phyloP scores from a whole-genome alignment of 2,888 invertebrate genomes.

The Poecilus cupreus region DNA sequence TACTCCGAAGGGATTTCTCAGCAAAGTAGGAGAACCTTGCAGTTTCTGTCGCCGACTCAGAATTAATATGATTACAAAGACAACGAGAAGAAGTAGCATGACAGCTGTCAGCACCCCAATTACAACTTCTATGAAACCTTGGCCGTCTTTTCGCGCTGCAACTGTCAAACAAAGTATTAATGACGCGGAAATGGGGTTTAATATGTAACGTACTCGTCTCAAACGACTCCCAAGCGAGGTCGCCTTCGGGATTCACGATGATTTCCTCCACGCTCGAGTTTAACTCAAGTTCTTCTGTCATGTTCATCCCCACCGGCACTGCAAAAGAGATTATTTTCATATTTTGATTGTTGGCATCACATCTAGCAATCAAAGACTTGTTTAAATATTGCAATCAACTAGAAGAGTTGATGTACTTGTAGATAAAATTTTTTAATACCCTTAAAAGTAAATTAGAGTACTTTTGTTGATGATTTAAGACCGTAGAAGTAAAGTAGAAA shows the following conservation, averaged over 20 bases:
- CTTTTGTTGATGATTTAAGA: background rate
- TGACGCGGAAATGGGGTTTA: background rate
- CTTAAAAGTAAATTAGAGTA: background rate
- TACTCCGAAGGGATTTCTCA: constrained; percentile 79
- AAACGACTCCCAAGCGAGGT: constrained; percentile 74
- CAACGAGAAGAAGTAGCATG: constrained; percentile 78
- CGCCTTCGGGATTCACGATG: constrained; percentile 74
- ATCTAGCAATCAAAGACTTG: no score
- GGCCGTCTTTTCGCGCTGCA: constrained; percentile 76
- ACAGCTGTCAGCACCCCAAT: constrained; percentile 81
- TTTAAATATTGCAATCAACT: no score
- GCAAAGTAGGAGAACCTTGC: constrained; percentile 78
- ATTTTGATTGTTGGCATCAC: background rate
- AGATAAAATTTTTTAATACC: background rate
- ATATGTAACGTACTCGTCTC: constrained; percentile 74
- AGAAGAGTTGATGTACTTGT: background rate
- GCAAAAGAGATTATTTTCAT: constrained; percentile 60
- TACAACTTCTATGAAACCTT: constrained; percentile 77
- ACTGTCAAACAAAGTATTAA: constrained; percentile 69
- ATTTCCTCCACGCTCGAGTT: constrained; percentile 74
- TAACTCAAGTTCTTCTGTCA: constrained; percentile 74
- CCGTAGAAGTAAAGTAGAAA: background rate
- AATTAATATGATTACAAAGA: constrained; percentile 78
- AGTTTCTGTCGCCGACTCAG: constrained; percentile 77
- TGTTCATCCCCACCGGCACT: constrained; percentile 72